Evolutionary conservation across 2,888 invertebrate genomes (phyloP), one percentile per base, ranked within the genome.

Genomic region (Coenonympha arcania): DNA sequence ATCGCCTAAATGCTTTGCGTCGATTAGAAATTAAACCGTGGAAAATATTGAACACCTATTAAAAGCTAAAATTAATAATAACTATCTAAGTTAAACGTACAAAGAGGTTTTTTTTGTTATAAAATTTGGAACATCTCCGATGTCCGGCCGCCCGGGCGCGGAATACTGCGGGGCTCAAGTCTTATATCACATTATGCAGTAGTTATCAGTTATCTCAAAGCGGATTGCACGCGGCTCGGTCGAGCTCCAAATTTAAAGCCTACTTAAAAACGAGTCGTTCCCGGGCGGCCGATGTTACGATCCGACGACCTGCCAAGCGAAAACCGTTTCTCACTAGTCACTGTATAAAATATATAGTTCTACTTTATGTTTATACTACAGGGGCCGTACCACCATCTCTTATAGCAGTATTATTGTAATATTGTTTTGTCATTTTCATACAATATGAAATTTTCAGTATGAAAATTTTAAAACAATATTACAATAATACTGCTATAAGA

Each of bases 11-110:
- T 79, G 82, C 79, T 73, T 74, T 66, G 67, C 65, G 66, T 63
- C 59, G 64, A 63, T 68, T 69, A 70, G 63, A 69, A 72, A 68
- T 63, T 63, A 66, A 65, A 68, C 66, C 72, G 70, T 72, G 73
- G 74, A 78, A 75, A 77, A 71, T 79, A 77, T 81, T 80, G 79
- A 84, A 85, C 84, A 85, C 83, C 84, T 85, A 84, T 83, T 84
- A 83, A 67, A 76, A 80, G 77, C 84, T 82, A 83, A 72, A 80
- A 79, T 77, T 76, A 80, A 74, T 75, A 76, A 76, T 76, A 78
- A 78, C 82, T 84, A 83, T 76, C 82, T 82, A 83, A 70, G 61
- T 69, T 70, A 71, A 76, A 80, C 71, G 72, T 79, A 77, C 70
- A 76, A 73, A 75, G 79, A 78, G 76, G 76, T 78, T 75, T 65